Conservation (phyloP, 2,888 invertebrate species). For the Deroplatys truncata region DNA sequence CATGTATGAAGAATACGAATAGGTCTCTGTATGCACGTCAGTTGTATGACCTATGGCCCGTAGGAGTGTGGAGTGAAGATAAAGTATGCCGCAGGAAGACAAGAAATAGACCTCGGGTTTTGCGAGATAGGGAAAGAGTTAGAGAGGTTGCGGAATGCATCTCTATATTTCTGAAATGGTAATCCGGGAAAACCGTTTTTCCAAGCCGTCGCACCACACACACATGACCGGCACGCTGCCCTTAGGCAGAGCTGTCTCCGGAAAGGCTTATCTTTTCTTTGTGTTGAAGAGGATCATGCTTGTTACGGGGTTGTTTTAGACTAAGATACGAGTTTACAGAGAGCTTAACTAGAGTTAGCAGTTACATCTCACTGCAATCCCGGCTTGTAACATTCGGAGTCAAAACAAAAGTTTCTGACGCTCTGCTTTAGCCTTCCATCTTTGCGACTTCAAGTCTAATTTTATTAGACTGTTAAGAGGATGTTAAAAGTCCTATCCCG, state of each 20-base stretch:
- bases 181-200: not conserved
- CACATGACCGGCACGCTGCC: not conserved
- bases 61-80: not conserved
- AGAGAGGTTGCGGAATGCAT: not conserved
- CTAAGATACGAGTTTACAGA: not conserved
- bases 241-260: not conserved
- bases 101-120: not conserved
- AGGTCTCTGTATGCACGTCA: not conserved
- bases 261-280: not conserved
- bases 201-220: not conserved
- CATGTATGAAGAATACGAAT: not conserved
- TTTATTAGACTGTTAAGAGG: no score
- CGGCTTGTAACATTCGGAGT: no score
- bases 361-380: no score
- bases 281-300: not conserved
- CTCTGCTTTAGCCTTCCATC: no score
- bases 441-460: no score
- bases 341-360: not conserved
- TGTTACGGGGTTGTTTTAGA: not conserved
- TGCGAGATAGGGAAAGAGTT: not conserved
- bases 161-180: slow-evolving; percentile 5
- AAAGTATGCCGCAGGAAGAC: not conserved
- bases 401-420: no score
- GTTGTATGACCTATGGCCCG: not conserved
- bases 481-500: no score